These are phyloP conservation scores for Zaprionus capensis DNA, from an alignment of 1,140 invertebrate species.

Conservation along the genomic window DNA sequence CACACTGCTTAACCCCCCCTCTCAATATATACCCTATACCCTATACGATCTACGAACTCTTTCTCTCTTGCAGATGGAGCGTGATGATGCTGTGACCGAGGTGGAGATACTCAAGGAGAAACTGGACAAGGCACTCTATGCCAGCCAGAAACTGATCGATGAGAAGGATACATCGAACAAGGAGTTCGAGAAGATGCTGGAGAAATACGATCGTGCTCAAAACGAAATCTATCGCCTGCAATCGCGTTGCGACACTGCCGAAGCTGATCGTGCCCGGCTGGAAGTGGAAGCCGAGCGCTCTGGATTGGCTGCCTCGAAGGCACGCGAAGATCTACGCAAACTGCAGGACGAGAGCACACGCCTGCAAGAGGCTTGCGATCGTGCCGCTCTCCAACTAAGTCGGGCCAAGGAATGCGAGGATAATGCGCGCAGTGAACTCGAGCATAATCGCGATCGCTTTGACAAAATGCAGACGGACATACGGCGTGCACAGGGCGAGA, in stretches of 20 bases:
- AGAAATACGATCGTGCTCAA: constrained; percentile 96
- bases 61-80: constrained; percentile 88
- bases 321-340: constrained; percentile 93
- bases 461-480: constrained; percentile 95
- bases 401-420: constrained; percentile 95
- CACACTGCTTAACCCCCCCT: constrained; percentile 5
- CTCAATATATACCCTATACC: not conserved
- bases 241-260: constrained; percentile 93
- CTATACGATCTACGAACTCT: not conserved
- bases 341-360: constrained; percentile 93
- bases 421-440: constrained; percentile 94
- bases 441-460: constrained; percentile 94
- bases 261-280: constrained; percentile 93
- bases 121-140: constrained; percentile 92
- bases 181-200: constrained; percentile 95
- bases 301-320: constrained; percentile 90
- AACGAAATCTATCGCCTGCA: constrained; percentile 94
- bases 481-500: constrained; percentile 91
- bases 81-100: constrained; percentile 93
- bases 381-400: constrained; percentile 91
- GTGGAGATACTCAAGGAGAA: constrained; percentile 95
- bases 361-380: constrained; percentile 94
- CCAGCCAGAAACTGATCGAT: constrained; percentile 92
- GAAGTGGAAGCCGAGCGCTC: constrained; percentile 95
- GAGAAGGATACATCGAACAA: constrained; percentile 94